Base-by-base conservation (phyloP, 2,888 invertebrate species). In the Arctia plantaginis region DNA sequence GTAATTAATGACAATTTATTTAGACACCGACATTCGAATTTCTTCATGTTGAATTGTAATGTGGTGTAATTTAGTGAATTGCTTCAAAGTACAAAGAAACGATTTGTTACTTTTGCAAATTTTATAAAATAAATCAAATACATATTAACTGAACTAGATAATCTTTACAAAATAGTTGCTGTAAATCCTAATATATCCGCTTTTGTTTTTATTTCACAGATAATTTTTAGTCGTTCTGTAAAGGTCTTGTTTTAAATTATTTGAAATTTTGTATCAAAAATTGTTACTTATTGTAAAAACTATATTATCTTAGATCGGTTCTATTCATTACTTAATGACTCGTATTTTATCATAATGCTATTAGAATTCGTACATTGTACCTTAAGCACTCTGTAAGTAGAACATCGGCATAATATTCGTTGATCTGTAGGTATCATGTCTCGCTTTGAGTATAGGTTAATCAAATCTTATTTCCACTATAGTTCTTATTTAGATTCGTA, bases 31-130 rank as follows among this genome's bases (percentile, higher is more conserved):
- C 90, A 90, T 94, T 93, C 90, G 86, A 90, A 92, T 91, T 93
- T 91, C 90, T 91, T 91, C 92, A 88, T 92, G 93, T 95, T 95
- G 90, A 93, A 94, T 94, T 88, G 93, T 90, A 91, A 91, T 93
- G 92, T 92, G 92, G 94, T 94, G 95, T 95, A 94, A 95, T 95
- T 95, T 96, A 96, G 96, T 94, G 96, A 96, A 97, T 96, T 96
- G 97, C 96, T 97, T 97, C 96, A 95, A 96, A 97, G 97, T 97
- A 97, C 97, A 97, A 97, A 96, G 92, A 95, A 94, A 95, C 96
- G 93, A 96, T 97, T 96, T 96, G 96, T 97, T 97, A 97, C 96
- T 97, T 97, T 97, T 97, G 96, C 96, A 97, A 97, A 97, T 97
- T 97, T 97, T 97, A 97, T 97, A 95, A 96, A 95, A 84, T 93